phyloP scores from a whole-genome alignment of 2,888 invertebrate species.

The Machimus atricapillus region DNA sequence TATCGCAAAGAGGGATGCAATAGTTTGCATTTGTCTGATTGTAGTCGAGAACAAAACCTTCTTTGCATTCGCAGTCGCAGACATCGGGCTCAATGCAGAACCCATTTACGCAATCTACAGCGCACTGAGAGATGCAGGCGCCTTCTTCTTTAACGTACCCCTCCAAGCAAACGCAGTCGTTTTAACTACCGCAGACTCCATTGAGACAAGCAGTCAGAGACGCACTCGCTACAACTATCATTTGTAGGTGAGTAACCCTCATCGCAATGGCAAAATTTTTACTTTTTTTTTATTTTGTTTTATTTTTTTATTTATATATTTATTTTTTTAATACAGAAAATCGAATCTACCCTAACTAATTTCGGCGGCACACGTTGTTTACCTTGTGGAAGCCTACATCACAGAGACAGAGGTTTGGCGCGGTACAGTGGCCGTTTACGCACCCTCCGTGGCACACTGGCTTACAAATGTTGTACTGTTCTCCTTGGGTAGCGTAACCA shows the following conservation, averaged over 20 bases:
- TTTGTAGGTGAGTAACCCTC: background rate
- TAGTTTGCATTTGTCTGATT: conserved; percentile 9
- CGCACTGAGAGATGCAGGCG: conserved; percentile 68
- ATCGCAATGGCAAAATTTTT: background rate
- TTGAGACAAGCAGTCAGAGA: conserved; percentile 47
- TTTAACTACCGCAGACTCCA: conserved; percentile 49
- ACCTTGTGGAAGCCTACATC: background rate
- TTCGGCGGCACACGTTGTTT: background rate
- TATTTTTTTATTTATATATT: no score
- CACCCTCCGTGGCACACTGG: conserved; percentile 48
- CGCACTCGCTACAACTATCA: conserved; percentile 51
- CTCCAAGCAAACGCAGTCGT: conserved; percentile 56
- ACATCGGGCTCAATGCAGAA: conserved; percentile 52
- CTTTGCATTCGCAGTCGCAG: conserved; percentile 50
- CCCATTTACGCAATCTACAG: conserved; percentile 64
- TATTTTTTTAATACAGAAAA: no score
- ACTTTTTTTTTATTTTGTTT: no score
- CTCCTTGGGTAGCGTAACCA: background rate
- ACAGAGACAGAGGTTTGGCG: conserved; percentile 20
- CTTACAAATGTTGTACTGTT: conserved; percentile 48
- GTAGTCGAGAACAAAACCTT: conserved; percentile 35
- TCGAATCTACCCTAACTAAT: no score
- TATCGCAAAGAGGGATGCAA: conserved; percentile 26
- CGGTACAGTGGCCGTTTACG: conserved; percentile 57
- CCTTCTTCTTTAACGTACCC: conserved; percentile 57